These are phyloP conservation scores for Acanthosepion pharaonis DNA, from an alignment of 2,888 invertebrate species.

Conservation along the genomic window DNA sequence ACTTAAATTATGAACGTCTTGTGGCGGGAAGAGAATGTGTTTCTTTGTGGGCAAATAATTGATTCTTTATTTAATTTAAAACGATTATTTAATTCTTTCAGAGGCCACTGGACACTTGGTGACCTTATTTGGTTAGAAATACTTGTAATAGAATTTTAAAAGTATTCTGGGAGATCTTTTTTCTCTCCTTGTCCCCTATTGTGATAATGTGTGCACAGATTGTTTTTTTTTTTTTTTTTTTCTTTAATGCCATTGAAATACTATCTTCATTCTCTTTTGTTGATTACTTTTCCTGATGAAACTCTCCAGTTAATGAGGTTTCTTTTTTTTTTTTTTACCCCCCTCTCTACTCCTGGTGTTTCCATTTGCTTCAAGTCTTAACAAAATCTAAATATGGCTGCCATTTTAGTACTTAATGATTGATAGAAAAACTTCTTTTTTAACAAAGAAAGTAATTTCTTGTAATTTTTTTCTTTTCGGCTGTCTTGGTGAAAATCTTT, in stretches of 20 bases:
- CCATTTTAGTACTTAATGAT: slow-evolving; percentile 33
- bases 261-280: slow-evolving; percentile 20
- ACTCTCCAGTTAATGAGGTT: slow-evolving; percentile 15
- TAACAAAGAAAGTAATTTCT: not conserved
- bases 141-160: slow-evolving; percentile 6
- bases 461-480: not conserved
- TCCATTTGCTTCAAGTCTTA: not conserved
- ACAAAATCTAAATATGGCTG: slow-evolving; percentile 1
- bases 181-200: not conserved
- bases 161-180: not conserved
- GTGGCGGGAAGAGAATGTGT: not conserved
- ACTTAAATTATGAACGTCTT: not conserved
- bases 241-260: not conserved
- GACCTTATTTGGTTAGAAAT: slow-evolving; percentile 23
- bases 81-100: not conserved
- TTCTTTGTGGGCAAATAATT: not conserved
- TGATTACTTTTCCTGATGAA: slow-evolving; percentile 33
- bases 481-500: not conserved
- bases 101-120: not conserved
- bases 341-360: not conserved
- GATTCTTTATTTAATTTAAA: slow-evolving; percentile 13
- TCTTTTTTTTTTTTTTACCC: not conserved
- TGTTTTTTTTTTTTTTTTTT: not conserved
- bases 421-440: not conserved
- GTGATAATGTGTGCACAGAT: not conserved